A percentile compares a stretch with the other conserved stretches of the same genome.
These are phyloP conservation scores for Orcinus orca DNA, from an alignment of 2,113 vertebrate species.

Conservation along the genomic window DNA sequence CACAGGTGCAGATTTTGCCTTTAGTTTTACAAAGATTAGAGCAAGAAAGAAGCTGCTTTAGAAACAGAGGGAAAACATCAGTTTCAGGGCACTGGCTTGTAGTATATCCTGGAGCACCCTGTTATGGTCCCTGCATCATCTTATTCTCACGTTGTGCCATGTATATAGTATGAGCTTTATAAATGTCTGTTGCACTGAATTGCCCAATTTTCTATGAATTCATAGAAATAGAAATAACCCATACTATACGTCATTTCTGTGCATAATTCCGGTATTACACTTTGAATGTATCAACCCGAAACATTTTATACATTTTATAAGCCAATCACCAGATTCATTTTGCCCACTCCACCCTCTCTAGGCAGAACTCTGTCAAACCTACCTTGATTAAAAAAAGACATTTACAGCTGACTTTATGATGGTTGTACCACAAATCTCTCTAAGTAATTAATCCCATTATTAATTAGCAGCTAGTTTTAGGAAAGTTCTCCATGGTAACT, in stretches of 20 bases:
- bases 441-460: background rate
- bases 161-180: background rate
- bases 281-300: background rate
- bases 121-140: background rate
- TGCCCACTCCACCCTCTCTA: background rate
- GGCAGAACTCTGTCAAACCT: background rate
- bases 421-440: background rate
- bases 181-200: background rate
- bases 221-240: background rate
- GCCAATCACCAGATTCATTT: background rate
- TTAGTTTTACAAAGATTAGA: constrained; percentile 39
- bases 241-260: background rate
- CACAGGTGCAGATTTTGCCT: constrained; percentile 37
- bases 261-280: background rate
- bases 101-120: background rate
- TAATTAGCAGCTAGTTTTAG: background rate
- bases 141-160: background rate
- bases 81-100: background rate
- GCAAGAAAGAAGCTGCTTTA: background rate
- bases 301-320: background rate
- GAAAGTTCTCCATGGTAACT: background rate
- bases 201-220: background rate
- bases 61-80: background rate
- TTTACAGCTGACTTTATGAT: background rate
- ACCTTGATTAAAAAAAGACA: background rate